phyloP scores from a whole-genome alignment of 2,888 invertebrate genomes.

The Tipula helvola region DNA sequence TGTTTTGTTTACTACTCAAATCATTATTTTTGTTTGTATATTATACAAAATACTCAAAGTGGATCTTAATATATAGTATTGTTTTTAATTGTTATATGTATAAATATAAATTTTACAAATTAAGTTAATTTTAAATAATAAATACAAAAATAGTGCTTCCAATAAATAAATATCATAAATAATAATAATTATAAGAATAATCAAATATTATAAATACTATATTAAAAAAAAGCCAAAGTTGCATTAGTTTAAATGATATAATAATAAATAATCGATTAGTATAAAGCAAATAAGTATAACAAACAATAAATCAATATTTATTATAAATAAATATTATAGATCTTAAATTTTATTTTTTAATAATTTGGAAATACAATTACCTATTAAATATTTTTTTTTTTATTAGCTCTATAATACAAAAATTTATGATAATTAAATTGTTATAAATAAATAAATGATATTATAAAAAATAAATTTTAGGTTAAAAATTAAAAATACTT shows the following conservation, averaged over 20 bases:
- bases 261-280: background rate
- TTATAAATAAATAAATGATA: background rate
- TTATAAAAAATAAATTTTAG: background rate
- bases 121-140: background rate
- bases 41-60: background rate
- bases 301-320: background rate
- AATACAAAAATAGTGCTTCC: background rate
- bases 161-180: background rate
- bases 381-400: background rate
- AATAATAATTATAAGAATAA: background rate
- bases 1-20: background rate
- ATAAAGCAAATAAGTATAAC: background rate
- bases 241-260: background rate
- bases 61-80: background rate
- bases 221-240: background rate
- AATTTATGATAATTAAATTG: background rate
- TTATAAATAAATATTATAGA: background rate
- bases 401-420: background rate
- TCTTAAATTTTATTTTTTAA: background rate
- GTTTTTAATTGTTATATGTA: background rate
- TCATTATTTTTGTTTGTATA: background rate
- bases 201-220: background rate
- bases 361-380: background rate
- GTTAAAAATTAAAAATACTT: background rate
- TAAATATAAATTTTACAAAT: background rate